phyloP scores from a whole-genome alignment of 92 coral and sea anemone species.

The Plumapathes pennacea region DNA sequence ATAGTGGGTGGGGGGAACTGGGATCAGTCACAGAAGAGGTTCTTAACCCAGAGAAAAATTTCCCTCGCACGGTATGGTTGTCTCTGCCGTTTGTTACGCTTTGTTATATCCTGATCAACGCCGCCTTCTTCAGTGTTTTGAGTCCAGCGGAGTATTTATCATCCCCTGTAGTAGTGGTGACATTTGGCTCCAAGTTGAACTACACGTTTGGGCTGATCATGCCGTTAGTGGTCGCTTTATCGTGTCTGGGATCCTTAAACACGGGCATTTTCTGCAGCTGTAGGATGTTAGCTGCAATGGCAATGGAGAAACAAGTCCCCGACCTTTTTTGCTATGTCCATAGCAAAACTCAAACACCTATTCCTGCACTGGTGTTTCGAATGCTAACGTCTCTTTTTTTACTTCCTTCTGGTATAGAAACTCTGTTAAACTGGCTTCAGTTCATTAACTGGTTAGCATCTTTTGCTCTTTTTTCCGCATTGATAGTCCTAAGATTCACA shows the following conservation, averaged over 20 bases:
- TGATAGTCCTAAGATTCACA: slow-evolving; percentile 56
- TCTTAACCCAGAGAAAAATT: slow-evolving; percentile 61
- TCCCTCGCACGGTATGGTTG: slow-evolving; percentile 55
- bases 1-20: slow-evolving; percentile 74
- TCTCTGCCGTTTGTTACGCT: slow-evolving; percentile 71
- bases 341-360: slow-evolving; percentile 61
- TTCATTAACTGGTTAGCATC: slow-evolving; percentile 64
- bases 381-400: slow-evolving; percentile 70
- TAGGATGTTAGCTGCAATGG: slow-evolving; percentile 67
- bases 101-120: slow-evolving; percentile 64
- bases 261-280: slow-evolving; percentile 58
- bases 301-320: slow-evolving; percentile 72
- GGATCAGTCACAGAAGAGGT: slow-evolving; percentile 67
- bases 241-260: slow-evolving; percentile 80
- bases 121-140: slow-evolving; percentile 60
- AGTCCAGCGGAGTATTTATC: slow-evolving; percentile 60
- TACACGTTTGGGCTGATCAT: slow-evolving; percentile 50
- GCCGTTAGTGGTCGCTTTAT: slow-evolving; percentile 73
- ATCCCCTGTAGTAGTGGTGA: slow-evolving; percentile 68
- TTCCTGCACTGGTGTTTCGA: slow-evolving; percentile 75
- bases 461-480: slow-evolving; percentile 48
- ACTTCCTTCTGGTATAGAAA: slow-evolving; percentile 67
- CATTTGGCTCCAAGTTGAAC: slow-evolving; percentile 20
- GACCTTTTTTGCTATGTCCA: slow-evolving; percentile 47
- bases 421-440: slow-evolving; percentile 63